Evolutionary conservation across 2,113 vertebrate species (phyloP).

Genomic region (Regulus satrapa): DNA sequence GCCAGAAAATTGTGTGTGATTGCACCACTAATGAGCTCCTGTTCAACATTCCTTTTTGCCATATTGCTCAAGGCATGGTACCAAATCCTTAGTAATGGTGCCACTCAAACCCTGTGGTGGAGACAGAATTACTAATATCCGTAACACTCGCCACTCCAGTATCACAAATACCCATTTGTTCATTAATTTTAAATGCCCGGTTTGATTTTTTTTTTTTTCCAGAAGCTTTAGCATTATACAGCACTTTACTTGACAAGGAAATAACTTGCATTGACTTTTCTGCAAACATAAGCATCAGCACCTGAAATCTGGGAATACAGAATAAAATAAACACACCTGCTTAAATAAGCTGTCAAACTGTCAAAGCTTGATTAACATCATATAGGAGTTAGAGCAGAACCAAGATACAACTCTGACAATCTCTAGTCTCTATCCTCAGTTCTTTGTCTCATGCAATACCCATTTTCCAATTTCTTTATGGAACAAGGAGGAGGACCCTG

Average conservation of each 20-base stretch:
- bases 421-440: background rate
- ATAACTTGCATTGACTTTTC: background rate
- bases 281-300: background rate
- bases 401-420: background rate
- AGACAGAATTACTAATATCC: conserved; percentile 27
- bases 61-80: conserved; percentile 15
- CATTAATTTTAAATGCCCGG: conserved; percentile 40
- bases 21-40: conserved; percentile 12
- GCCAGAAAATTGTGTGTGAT: conserved; percentile 11
- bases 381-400: background rate
- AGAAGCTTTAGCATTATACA: background rate
- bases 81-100: background rate
- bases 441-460: background rate
- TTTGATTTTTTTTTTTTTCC: background rate
- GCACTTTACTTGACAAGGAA: background rate
- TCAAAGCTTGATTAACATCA: background rate
- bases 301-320: background rate
- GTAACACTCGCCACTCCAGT: background rate
- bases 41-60: conserved; percentile 29
- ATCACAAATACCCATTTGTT: conserved; percentile 19
- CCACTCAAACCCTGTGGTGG: background rate
- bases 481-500: background rate
- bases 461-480: background rate
- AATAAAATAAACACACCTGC: background rate
- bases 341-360: background rate